Evolutionary conservation across 1,140 invertebrate genomes (phyloP), one percentile per base, ranked within the genome.

Genomic region (Lasaia peninsularis): DNA sequence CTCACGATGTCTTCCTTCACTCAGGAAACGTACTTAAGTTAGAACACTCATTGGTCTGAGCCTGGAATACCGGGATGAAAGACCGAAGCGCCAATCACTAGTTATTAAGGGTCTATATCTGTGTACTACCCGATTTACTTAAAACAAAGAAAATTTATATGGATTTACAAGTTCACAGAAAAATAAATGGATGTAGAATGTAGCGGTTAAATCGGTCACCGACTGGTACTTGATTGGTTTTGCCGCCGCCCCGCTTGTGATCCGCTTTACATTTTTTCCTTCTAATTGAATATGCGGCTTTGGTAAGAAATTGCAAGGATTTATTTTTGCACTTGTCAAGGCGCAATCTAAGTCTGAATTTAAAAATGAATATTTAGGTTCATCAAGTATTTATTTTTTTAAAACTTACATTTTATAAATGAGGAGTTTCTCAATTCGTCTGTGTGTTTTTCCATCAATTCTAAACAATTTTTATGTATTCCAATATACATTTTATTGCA

Each of bases 151-250:
- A n/a, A n/a, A 57, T 54, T 67, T 31, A 62, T 65, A 33, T 48
- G n/a, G 44, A 9, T 16, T 44, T 10, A 32, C 18, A 52, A 58
- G 31, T 40, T 33, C 34, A 40, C 18, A 10, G 20, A 54, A 40
- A 54, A 54, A 56, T 31, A 40, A 56, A 56, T 48, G 37, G 24
- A 24, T 21, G 50, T 56, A 31, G 37, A 52, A 55, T 34, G 52
- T 55, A 55, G 20, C 31, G 34, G 48, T 53, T 52, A 52, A 61
- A 61, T 56, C 49, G 60, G 52, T 12, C 14, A 31, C 40, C 40
- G 32, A 56, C 55, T 57, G 31, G 16, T 54, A 37, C 55, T 62
- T 57, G 60, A 58, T 62, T 58, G 59, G 53, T 56, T 53, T 57
- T 62, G 37, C 49, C 54, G 20, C 34, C 40, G 60, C 40, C 37